phyloP scores from a whole-genome alignment of 2,888 invertebrate species.

The Anorthoa munda region DNA sequence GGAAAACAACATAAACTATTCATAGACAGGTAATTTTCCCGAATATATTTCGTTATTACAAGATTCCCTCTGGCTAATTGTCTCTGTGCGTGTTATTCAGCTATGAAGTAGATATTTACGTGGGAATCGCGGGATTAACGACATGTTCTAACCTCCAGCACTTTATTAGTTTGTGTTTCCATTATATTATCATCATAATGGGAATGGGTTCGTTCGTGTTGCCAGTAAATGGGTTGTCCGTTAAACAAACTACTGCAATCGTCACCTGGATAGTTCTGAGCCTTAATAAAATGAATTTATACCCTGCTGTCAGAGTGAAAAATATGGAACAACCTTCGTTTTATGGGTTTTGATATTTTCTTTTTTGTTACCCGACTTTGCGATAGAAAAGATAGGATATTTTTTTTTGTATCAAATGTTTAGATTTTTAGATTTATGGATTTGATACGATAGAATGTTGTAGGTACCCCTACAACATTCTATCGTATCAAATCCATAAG shows the following conservation, averaged over 20 bases:
- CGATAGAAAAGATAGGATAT: background rate
- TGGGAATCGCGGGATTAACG: conserved; percentile 58
- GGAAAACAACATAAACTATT: too few species aligned
- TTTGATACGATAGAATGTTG: too few species aligned
- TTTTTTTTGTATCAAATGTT: background rate
- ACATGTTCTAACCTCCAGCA: conserved; percentile 60
- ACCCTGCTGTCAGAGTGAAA: conserved; percentile 3
- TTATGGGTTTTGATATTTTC: background rate
- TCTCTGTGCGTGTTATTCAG: conserved; percentile 68
- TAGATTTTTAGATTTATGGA: too few species aligned
- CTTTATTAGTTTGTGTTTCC: conserved; percentile 69
- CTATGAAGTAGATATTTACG: conserved; percentile 64
- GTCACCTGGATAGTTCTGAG: conserved; percentile 47
- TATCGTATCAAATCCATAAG: too few species aligned
- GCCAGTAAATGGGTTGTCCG: conserved; percentile 47
- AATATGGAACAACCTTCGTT: conserved; percentile 15
- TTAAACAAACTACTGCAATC: conserved; percentile 55
- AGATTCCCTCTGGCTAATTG: conserved; percentile 52
- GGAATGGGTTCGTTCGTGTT: conserved; percentile 57
- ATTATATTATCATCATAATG: conserved; percentile 70
- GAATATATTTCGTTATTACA: conserved; percentile 31
- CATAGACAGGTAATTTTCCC: background rate
- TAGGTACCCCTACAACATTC: too few species aligned
- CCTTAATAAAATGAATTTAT: conserved; percentile 46
- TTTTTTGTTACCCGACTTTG: background rate